Percentiles rank a stretch among this genome's conserved stretches.
Conservation (phyloP, 2,797 vertebrate genomes). For the Ataeniobius toweri region DNA sequence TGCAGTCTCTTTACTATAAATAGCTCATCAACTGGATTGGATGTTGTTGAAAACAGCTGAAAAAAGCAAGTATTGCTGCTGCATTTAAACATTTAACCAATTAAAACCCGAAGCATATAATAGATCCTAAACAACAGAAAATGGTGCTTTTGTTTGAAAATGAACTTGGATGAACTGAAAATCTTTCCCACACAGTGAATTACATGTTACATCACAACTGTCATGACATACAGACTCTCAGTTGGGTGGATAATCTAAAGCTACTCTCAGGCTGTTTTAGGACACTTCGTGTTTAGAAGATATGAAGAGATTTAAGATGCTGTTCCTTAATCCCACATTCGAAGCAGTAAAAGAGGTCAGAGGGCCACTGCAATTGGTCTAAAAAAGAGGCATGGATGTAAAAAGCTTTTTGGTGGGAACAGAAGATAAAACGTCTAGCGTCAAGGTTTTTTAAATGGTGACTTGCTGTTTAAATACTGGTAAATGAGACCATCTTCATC, state of each 20-base stretch:
- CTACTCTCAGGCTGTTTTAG: not conserved
- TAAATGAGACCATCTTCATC: not conserved
- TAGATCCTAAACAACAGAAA: not conserved
- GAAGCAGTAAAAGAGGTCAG: conserved; percentile 3
- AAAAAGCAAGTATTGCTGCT: not conserved
- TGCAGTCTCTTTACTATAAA: not conserved
- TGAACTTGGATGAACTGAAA: conserved; percentile 1
- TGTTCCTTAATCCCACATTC: conserved; percentile 7
- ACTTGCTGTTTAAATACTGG: not conserved
- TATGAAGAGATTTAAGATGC: not conserved
- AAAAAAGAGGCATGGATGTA: not conserved
- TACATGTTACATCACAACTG: not conserved
- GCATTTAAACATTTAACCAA: not conserved
- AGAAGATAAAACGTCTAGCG: not conserved
- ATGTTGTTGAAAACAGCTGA: not conserved
- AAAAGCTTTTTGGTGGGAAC: not conserved
- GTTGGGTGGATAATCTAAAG: not conserved
- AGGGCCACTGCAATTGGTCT: not conserved
- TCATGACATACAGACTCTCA: not conserved
- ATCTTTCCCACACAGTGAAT: not conserved
- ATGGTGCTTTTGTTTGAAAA: not conserved
- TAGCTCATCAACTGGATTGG: not conserved
- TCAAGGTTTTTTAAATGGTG: not conserved
- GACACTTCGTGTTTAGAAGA: conserved; percentile 2
- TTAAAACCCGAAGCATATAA: not conserved